These are phyloP conservation scores for Meloidogyne floridensis DNA, from an alignment of 1,140 invertebrate genomes.

Conservation along the genomic window DNA sequence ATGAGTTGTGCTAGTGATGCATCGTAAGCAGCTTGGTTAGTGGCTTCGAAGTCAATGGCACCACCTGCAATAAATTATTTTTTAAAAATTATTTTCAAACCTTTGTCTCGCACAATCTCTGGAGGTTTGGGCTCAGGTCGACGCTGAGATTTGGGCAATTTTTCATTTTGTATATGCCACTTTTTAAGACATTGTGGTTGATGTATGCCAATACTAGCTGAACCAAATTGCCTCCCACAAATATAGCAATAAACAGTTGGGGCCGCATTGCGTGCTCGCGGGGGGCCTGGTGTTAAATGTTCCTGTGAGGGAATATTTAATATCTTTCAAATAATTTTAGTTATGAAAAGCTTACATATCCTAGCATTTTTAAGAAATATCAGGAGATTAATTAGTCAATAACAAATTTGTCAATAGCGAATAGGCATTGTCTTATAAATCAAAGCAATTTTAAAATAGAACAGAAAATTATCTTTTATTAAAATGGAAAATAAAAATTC, in stretches of 20 bases:
- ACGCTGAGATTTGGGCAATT: constrained; percentile 71
- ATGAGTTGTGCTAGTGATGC: constrained; percentile 70
- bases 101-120: constrained; percentile 70
- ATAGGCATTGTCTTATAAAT: background rate
- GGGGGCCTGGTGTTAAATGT: constrained; percentile 25
- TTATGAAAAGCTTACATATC: background rate
- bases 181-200: constrained; percentile 79
- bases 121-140: constrained; percentile 73
- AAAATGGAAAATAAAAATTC: background rate
- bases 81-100: constrained; percentile 16
- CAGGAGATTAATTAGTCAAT: background rate
- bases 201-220: constrained; percentile 75
- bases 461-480: no score
- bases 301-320: background rate
- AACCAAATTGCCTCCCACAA: constrained; percentile 76
- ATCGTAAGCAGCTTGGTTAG: constrained; percentile 71
- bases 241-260: constrained; percentile 75
- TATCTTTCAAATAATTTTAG: background rate
- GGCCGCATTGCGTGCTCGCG: constrained; percentile 1
- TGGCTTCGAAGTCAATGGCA: constrained; percentile 69
- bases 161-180: constrained; percentile 75
- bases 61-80: constrained; percentile 51
- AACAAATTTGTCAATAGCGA: background rate
- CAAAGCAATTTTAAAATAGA: background rate
- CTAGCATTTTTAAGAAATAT: background rate